Evolutionary conservation across 2,113 vertebrate species (phyloP), one percentile per base, ranked within the genome.

Genomic region (Phyllopteryx taeniolatus): DNA sequence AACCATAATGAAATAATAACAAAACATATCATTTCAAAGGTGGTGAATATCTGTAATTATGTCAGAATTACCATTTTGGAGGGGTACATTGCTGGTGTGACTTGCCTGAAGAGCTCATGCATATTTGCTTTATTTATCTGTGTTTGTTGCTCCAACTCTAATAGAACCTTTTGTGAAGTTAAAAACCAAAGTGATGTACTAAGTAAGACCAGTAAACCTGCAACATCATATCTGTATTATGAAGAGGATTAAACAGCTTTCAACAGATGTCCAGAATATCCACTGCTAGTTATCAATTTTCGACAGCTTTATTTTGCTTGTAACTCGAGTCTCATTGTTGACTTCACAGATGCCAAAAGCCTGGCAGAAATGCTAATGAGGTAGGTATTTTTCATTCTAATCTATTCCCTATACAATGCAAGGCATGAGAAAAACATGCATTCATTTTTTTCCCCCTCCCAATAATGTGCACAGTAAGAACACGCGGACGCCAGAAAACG

Each of bases 281-380:
- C 44, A 5, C 5, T 17, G 15, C 17, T 19, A 17, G 6, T 19
- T 51, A 59, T 31, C 62, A n/a, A 12, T 15, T 65, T n/a, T 33
- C 22, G n/a, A 83, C 70, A 46, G 66, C 59, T 61, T 56, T 81
- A 71, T 83, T 77, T 68, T 69, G 66, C 70, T 74, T 68, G 77
- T 90, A 88, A 91, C 84, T 39, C 59, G 27, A 59, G 46, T 68
- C 77, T 83, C 82, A 82, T 75, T 94, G 85, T 91, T 92, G 94
- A 87, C 91, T 86, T 92, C 85, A 78, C 93, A 99, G 98, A 99
- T 95, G 98, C 98, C 66, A 99, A 99, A 90, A 99, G 98, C 88
- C 93, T 99, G 84, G 98, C 98, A 9, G 98, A 99, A 92, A 99
- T 99, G 97, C 95, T 99, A 73, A 99, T 99, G 96, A 99, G 98